Base-by-base conservation (phyloP, 2,113 vertebrate species). In the Colius striatus region DNA sequence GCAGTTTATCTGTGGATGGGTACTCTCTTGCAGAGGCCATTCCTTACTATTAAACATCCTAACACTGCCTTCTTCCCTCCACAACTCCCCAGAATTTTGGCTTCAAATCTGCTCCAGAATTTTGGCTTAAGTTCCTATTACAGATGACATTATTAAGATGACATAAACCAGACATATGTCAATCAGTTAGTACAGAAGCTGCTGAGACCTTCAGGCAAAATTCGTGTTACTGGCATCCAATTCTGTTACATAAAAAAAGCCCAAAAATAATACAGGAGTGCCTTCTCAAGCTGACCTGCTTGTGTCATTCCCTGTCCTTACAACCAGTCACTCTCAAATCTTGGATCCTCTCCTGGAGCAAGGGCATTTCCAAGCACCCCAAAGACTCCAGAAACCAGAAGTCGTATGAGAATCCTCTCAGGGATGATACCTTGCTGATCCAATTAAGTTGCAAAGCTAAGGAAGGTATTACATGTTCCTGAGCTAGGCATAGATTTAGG, bases 191-290 rank as follows among this genome's bases (percentile, higher is more conserved):
- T 63, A 78, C 29, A 90, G 73, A 88, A 80, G 30, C 51, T 92
- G 51, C 78, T 76, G 55, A 92, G 27, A 51, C 79, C 88, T 93
- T 57, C 47, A 80, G 88, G 88, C 75, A 92, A 90, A 58, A 66
- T 81, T 79, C 27, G 11, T 15, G 10, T 45, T 90, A 51, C 75
- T 93, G 67, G 68, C 63, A 85, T 60, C 22, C 0, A 2, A 32
- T 23, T 80, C 36, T 67, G 36, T 83, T 90, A 71, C 2, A 5
- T 51, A 90, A 95, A 90, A 83, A 34, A 47, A 60, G 10, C 17
- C 20, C 34, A 26, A 22, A 54, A 82, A 57, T 36, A 82, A 61
- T 36, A 47, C 22, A 80, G 11, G n/a, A 82, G 80, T 54, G 8
- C 6, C 8, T 75, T 27, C 43, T 75, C 18, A 65, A 81, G 45